Conservation (phyloP, 2,113 vertebrate genomes). For the Mystacornis crossleyi region DNA sequence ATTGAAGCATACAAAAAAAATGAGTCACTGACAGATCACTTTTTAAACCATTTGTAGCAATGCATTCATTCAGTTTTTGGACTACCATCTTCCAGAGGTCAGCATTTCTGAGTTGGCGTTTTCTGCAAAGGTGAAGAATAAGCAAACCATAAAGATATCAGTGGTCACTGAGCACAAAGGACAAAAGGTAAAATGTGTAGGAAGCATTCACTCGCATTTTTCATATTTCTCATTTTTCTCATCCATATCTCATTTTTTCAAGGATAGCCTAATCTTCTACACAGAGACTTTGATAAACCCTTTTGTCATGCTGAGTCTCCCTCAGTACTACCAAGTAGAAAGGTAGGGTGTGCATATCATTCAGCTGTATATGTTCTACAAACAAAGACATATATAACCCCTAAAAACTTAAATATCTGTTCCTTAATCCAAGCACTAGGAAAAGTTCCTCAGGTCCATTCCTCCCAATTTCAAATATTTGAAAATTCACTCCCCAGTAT, state of each 20-base stretch:
- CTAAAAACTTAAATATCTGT: neutral
- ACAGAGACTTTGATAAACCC: neutral
- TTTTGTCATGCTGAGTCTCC: neutral
- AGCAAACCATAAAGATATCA: neutral
- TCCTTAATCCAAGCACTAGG: neutral
- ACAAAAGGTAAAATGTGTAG: neutral
- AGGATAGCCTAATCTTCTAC: neutral
- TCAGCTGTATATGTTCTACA: neutral
- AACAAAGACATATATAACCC: neutral
- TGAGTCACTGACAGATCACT: neutral
- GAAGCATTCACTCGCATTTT: neutral
- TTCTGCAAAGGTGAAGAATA: neutral
- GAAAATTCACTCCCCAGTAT: neutral
- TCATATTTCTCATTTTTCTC: neutral
- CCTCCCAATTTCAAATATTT: neutral
- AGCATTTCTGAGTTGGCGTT: neutral
- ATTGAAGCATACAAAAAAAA: neutral
- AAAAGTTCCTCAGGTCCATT: neutral
- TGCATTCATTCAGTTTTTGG: neutral
- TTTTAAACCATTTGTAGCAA: neutral
- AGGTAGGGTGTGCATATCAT: rapidly evolving
- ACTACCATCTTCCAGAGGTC: neutral
- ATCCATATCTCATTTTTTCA: neutral
- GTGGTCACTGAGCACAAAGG: neutral
- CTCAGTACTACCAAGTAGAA: neutral